Base-by-base conservation (phyloP, 2,113 vertebrate species). In the Halcyon malimbica region DNA sequence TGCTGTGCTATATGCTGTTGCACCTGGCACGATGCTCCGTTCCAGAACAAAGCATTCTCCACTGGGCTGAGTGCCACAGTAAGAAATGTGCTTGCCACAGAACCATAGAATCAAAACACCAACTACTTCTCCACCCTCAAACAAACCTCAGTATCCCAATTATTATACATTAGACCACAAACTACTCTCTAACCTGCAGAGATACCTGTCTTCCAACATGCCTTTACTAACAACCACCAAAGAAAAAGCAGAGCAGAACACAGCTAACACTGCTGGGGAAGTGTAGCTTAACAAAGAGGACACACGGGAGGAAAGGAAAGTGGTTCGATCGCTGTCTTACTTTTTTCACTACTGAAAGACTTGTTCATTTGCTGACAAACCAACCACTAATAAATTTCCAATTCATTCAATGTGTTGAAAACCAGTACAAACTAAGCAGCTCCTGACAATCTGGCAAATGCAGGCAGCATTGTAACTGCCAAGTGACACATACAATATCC, bases 311-410 rank as follows among this genome's bases (percentile, higher is more conserved):
- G 24, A 37, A 29, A 39, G 3, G 24, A n/a, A 29, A 9, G 15
- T 1, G 24, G 13, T 10, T 48, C 42, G 3, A 6, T 5, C 56
- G 16, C 37, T 15, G 7, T 25, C 16, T 25, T 15, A 2, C 0
- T 6, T 48, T 19, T 23, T 18, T 33, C 59, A 37, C 37, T 16
- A 2, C 21, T 31, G 54, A 10, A 54, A 57, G 29, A 12, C 17
- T 44, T 9, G 1, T 15, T 24, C 77, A 15, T 16, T 39, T 69
- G 50, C 44, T 42, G 33, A 56, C 39, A 83, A 62, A 71, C 11
- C 15, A 53, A 31, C 26, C 9, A 1, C 67, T 28, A 20, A 29
- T 12, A 75, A 75, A 68, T 35, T 76, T 18, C 51, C 11, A 17
- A 56, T 16, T 41, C 28, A 51, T 17, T 18, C 28, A 1, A 3